phyloP scores from a whole-genome alignment of 1,140 invertebrate species.

The Teleogryllus occipitalis region DNA sequence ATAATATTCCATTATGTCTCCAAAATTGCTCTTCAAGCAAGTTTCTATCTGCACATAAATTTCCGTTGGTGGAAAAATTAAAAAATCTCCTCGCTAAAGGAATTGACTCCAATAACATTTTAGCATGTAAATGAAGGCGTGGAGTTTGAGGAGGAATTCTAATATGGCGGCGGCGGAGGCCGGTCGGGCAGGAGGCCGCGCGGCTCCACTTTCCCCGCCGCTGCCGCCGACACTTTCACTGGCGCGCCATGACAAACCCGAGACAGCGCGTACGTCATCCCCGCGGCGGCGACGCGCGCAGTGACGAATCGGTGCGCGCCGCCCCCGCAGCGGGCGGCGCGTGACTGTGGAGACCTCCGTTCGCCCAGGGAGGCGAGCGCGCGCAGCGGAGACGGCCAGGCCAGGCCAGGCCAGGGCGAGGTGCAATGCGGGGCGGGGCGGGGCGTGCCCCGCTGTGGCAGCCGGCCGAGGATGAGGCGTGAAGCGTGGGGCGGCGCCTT shows the following conservation, averaged over 20 bases:
- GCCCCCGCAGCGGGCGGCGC: too few relatives aligned
- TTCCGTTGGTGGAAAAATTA: not conserved
- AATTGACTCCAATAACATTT: not conserved
- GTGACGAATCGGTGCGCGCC: too few relatives aligned
- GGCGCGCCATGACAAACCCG: not conserved
- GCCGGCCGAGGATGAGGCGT: too few relatives aligned
- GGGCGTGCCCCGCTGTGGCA: too few relatives aligned
- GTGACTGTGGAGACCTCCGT: too few relatives aligned
- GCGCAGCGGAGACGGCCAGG: too few relatives aligned
- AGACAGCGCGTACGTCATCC: not conserved
- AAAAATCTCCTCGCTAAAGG: not conserved
- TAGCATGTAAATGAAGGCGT: not conserved
- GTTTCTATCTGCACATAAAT: not conserved
- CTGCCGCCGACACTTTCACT: not conserved
- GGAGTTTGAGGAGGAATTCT: not conserved
- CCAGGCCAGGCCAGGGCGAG: too few relatives aligned
- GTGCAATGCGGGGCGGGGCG: too few relatives aligned
- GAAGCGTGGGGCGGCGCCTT: too few relatives aligned
- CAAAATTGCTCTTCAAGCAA: not conserved
- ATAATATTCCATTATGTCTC: too few relatives aligned
- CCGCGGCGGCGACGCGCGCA: too few relatives aligned
- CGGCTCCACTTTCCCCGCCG: not conserved
- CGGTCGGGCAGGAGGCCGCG: not conserved
- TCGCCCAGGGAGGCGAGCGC: too few relatives aligned
- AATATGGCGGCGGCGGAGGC: not conserved